Evolutionary conservation across 1,140 invertebrate genomes (phyloP).

Genomic region (Chionoecetes opilio): DNA sequence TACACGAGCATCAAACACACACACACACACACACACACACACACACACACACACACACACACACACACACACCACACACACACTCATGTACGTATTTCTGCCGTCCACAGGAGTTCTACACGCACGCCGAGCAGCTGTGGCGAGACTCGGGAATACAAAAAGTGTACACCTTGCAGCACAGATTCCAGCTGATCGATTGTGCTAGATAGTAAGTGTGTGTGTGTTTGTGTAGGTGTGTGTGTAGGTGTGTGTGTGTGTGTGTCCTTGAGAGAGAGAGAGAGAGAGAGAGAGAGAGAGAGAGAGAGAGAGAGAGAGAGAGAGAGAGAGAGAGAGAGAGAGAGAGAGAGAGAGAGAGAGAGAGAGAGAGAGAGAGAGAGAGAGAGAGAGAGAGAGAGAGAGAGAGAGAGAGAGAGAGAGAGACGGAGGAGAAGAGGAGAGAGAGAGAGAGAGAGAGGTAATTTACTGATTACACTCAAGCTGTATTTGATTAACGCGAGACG

Average conservation of each 20-base stretch:
- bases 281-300: conserved; percentile 5
- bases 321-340: background rate
- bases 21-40: conserved; percentile 18
- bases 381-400: background rate
- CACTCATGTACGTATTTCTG: background rate
- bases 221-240: too few species aligned
- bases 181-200: conserved; percentile 80
- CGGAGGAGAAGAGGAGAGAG: background rate
- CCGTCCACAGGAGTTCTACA: conserved; percentile 87
- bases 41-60: background rate
- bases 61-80: background rate
- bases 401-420: background rate
- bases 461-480: background rate
- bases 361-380: background rate
- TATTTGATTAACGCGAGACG: background rate
- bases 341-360: background rate
- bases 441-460: background rate
- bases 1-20: background rate
- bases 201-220: conserved; percentile 77
- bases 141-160: conserved; percentile 83
- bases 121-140: conserved; percentile 87
- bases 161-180: conserved; percentile 69
- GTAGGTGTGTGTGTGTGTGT: too few species aligned
- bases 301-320: conserved; percentile 4
- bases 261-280: background rate